Conservation (phyloP, 1,140 invertebrate genomes). For the Cyclina sinensis region DNA sequence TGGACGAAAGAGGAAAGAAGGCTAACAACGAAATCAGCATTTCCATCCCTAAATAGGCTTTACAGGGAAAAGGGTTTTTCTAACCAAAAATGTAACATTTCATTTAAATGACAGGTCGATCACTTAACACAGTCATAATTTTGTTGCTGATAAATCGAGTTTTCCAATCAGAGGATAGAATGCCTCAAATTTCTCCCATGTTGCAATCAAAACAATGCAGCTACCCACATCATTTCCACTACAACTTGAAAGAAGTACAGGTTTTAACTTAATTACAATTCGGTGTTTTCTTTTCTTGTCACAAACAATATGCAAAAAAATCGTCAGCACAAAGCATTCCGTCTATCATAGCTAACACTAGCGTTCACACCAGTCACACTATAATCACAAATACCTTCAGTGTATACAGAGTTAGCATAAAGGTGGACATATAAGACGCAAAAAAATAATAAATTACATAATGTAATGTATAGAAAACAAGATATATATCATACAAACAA, state of each 20-base stretch:
- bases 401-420: conserved; percentile 38
- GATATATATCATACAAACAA: conserved; percentile 65
- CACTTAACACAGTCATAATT: too few species aligned
- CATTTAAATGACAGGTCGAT: too few species aligned
- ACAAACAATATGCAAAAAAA: background rate
- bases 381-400: conserved; percentile 32
- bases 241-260: background rate
- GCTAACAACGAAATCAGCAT: conserved; percentile 49
- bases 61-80: conserved; percentile 37
- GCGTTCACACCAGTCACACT: background rate
- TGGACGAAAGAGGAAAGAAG: conserved; percentile 35
- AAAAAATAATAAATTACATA: conserved; percentile 65
- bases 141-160: too few species aligned
- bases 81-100: too few species aligned
- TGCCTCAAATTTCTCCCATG: too few species aligned
- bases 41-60: conserved; percentile 18
- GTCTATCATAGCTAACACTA: background rate
- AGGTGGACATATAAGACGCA: conserved; percentile 58
- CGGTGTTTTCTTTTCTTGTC: background rate
- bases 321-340: background rate
- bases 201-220: background rate
- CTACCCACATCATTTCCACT: background rate
- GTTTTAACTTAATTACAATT: background rate
- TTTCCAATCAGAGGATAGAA: conserved; percentile 20
- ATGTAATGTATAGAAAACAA: conserved; percentile 63